Base-by-base conservation (phyloP, 2,797 vertebrate species). In the Spinus pinus region DNA sequence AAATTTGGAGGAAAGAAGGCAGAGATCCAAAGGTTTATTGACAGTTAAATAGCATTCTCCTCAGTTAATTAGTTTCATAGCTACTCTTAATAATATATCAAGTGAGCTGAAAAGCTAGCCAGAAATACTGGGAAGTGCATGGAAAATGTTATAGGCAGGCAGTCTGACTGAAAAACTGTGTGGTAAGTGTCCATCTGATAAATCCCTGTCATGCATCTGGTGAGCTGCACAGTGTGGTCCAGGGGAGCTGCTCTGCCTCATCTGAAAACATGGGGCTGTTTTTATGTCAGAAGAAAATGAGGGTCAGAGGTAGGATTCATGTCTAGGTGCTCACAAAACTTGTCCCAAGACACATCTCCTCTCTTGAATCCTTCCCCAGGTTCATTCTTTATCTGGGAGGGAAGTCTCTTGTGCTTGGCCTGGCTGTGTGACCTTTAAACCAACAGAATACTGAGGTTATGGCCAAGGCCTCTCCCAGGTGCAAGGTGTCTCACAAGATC, bases 41-140 rank as follows among this genome's bases (percentile, higher is more conserved):
- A 94, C 94, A 94, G 92, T 93, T 90, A 96, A 95, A 91, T 93
- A 91, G 84, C 73, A 92, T 94, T 94, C 62, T 94, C 95, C 80
- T 86, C 89, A 92, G 92, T 88, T 97, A 95, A 96, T 96, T 97
- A 93, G 87, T 93, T 96, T 95, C 84, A 93, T 95, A 86, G 95
- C 89, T 91, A 49, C 85, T 81, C 78, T 79, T 96, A 93, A 91
- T 87, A 88, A 66, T 96, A 79, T 54, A 93, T 88, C 87, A 96
- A 94, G 54, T 41, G 51, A 94, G 70, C 73, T 79, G 79, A 75
- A 93, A 93, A 89, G 57, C 84, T 83, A 0, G 0, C 69, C 81
- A 94, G 77, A 65, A 88, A 61, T 41, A 54, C 64, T 78, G 42
- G 54, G 44, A 78, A 91, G 69, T 9, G 16, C 28, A 81, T 10